Percentiles rank a stretch among this genome's conserved stretches.
Evolutionary conservation across 2,113 vertebrate genomes (phyloP).

Genomic region (Eleginops maclovinus): DNA sequence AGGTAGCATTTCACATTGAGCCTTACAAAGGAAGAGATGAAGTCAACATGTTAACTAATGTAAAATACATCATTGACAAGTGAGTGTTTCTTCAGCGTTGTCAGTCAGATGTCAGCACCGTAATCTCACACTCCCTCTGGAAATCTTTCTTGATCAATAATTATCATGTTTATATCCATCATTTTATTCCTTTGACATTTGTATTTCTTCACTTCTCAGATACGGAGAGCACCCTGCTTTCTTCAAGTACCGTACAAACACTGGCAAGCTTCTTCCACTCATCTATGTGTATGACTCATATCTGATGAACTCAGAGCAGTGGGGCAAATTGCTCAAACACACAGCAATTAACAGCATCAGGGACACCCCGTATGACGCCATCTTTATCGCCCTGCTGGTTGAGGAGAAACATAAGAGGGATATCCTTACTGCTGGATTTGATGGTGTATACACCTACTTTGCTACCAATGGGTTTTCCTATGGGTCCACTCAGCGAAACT

Average conservation of each 20-base stretch:
- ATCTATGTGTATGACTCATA: slow-evolving; percentile 99
- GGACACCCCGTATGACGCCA: slow-evolving; percentile 89
- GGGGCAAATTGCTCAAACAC: slow-evolving; percentile 90
- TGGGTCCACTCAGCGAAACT: slow-evolving; percentile 94
- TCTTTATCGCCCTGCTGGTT: slow-evolving; percentile 95
- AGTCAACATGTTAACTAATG: slow-evolving; percentile 89
- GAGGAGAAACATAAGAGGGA: slow-evolving; percentile 94
- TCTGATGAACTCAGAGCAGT: slow-evolving; percentile 90
- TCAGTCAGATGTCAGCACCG: not conserved
- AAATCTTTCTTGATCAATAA: slow-evolving; percentile 1
- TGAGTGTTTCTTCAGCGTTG: slow-evolving; percentile 76
- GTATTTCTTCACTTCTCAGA: slow-evolving; percentile 75
- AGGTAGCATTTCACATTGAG: slow-evolving; percentile 97
- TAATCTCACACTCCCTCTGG: not conserved
- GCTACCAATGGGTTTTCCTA: slow-evolving; percentile 98
- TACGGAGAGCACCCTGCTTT: slow-evolving; percentile 95
- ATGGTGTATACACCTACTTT: slow-evolving; percentile 98
- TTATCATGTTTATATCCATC: not conserved
- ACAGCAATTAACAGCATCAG: slow-evolving; percentile 89
- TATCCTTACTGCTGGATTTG: slow-evolving; percentile 92
- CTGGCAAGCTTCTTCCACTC: slow-evolving; percentile 89
- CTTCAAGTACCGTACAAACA: slow-evolving; percentile 90
- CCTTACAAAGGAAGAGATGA: slow-evolving; percentile 95
- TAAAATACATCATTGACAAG: slow-evolving; percentile 96
- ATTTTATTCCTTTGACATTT: slow-evolving; percentile 17